phyloP scores from a whole-genome alignment of 2,888 invertebrate genomes.

The Axea sp. region DNA sequence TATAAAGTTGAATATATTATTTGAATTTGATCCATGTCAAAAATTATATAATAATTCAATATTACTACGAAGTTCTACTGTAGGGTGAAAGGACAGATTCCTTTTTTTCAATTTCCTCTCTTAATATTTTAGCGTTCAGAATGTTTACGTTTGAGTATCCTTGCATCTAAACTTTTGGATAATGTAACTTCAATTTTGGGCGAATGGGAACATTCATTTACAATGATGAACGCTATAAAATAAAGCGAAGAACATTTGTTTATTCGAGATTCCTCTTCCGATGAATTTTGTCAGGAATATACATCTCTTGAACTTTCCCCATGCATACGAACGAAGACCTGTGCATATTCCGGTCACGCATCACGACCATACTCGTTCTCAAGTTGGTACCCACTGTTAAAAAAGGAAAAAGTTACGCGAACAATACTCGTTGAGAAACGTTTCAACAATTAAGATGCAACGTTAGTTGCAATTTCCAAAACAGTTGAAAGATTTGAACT shows the following conservation, averaged over 20 bases:
- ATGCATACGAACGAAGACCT: conserved; percentile 49
- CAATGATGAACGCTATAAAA: conserved; percentile 11
- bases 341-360: conserved; percentile 55
- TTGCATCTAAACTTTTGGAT: no score
- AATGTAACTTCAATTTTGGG: no score
- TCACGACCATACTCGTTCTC: conserved; percentile 57
- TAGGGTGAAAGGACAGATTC: no score
- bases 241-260: conserved; percentile 41
- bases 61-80: no score
- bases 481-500: conserved; percentile 1
- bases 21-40: no score
- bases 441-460: conserved; percentile 46
- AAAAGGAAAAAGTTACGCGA: conserved; percentile 44
- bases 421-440: conserved; percentile 43
- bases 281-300: conserved; percentile 48
- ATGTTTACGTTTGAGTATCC: no score
- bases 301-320: conserved; percentile 50
- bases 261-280: conserved; percentile 28
- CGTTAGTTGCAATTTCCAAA: conserved; percentile 5
- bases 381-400: conserved; percentile 49
- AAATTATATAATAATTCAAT: no score
- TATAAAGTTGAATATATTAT: no score
- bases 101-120: no score
- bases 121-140: no score
- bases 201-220: conserved; percentile 13